These are phyloP conservation scores for Nixonia krombeini DNA, from an alignment of 1,140 invertebrate genomes.

Conservation along the genomic window DNA sequence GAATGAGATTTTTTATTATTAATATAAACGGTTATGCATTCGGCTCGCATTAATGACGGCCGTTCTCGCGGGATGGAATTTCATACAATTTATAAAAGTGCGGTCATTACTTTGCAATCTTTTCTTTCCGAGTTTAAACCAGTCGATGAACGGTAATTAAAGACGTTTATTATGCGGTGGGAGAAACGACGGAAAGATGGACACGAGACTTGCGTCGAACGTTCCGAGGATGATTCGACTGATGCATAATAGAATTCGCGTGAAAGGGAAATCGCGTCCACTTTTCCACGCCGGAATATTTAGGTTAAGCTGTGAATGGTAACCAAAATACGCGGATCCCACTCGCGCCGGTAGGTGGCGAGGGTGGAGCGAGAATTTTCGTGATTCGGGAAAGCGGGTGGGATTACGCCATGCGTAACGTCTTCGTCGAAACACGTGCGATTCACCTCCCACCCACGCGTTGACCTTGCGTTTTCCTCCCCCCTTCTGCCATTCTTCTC, in stretches of 20 bases:
- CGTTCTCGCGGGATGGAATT: too few species aligned
- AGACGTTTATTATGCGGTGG: too few species aligned
- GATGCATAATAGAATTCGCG: background rate
- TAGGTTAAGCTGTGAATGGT: slow-evolving; percentile 58
- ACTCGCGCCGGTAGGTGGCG: background rate
- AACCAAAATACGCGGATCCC: slow-evolving; percentile 35
- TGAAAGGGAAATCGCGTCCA: slow-evolving; percentile 7
- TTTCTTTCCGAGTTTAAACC: too few species aligned
- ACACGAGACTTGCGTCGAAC: too few species aligned
- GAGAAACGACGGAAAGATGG: too few species aligned
- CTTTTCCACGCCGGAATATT: slow-evolving; percentile 41
- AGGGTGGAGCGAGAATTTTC: slow-evolving; percentile 13
- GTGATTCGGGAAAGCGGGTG: slow-evolving; percentile 19
- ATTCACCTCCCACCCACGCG: slow-evolving; percentile 5
- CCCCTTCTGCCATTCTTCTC: background rate
- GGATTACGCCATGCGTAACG: slow-evolving; percentile 20
- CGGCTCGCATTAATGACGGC: too few species aligned
- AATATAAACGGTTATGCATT: background rate
- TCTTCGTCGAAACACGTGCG: slow-evolving; percentile 19
- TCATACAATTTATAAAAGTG: too few species aligned
- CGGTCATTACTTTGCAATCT: too few species aligned
- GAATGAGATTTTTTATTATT: background rate
- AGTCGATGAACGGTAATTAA: too few species aligned
- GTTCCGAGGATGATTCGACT: background rate
- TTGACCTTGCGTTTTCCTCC: slow-evolving; percentile 1